Conservation (phyloP, 2,113 vertebrate species). For the Collichthys lucidus region DNA sequence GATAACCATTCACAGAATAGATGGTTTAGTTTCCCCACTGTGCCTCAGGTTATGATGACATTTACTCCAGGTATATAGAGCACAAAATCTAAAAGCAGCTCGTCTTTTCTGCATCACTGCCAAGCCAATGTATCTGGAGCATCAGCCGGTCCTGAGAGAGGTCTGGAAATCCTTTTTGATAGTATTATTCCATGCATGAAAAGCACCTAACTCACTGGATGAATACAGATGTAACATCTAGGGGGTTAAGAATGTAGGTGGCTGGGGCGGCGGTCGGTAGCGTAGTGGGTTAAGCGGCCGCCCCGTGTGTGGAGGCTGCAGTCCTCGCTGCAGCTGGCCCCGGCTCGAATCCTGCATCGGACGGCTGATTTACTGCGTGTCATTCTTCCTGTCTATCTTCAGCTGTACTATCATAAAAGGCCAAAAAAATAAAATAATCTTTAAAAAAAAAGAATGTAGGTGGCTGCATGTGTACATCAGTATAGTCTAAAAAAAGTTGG, state of each 20-base stretch:
- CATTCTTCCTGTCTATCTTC: no score
- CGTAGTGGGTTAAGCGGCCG: no score
- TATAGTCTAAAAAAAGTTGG: neutral
- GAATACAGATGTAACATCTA: neutral
- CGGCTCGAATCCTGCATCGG: no score
- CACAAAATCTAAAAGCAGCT: conserved; percentile 15
- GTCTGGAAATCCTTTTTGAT: neutral
- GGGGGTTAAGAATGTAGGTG: neutral
- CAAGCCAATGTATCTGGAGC: conserved; percentile 26
- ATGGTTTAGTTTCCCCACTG: neutral
- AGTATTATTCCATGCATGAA: neutral
- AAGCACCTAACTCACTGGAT: neutral
- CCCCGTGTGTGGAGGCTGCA: no score
- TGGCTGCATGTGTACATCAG: neutral
- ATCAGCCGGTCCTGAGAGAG: conserved; percentile 5
- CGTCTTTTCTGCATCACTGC: neutral
- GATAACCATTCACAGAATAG: neutral
- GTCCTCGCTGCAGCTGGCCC: no score
- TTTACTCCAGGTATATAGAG: conserved; percentile 19
- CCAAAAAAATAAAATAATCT: no score
- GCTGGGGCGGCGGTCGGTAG: neutral
- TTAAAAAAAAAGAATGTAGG: neutral
- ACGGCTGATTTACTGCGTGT: no score
- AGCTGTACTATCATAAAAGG: no score
- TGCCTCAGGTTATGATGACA: neutral